phyloP scores from a whole-genome alignment of 2,113 vertebrate species.

The Takifugu bimaculatus region DNA sequence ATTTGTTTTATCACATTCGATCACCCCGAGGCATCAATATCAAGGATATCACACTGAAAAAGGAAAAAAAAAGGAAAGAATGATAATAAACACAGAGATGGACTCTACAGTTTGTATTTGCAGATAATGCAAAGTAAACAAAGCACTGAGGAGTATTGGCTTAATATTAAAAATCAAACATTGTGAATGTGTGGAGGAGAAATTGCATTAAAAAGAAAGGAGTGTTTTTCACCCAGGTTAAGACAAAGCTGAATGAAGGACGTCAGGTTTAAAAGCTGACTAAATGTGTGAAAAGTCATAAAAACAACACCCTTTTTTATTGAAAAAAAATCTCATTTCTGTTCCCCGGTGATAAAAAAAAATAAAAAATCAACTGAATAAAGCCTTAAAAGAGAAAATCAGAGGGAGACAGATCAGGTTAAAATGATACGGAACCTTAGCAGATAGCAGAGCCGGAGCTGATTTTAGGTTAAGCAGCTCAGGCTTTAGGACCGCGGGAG shows the following conservation, averaged over 20 bases:
- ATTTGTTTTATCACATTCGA: slow-evolving; percentile 65
- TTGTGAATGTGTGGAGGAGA: slow-evolving; percentile 12
- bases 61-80: slow-evolving; percentile 22
- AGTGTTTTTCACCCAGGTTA: slow-evolving; percentile 11
- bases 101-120: slow-evolving; percentile 28
- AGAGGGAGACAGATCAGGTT: background rate
- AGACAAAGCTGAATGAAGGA: slow-evolving; percentile 13
- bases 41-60: slow-evolving; percentile 37
- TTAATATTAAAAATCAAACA: slow-evolving; percentile 47
- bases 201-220: slow-evolving; percentile 26
- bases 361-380: background rate
- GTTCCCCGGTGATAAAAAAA: slow-evolving; percentile 11
- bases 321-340: slow-evolving; percentile 15
- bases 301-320: slow-evolving; percentile 38
- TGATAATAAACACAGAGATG: slow-evolving; percentile 49
- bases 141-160: slow-evolving; percentile 23
- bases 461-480: slow-evolving; percentile 31
- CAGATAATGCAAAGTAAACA: slow-evolving; percentile 45
- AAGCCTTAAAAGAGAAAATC: background rate
- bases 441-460: slow-evolving; percentile 14
- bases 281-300: slow-evolving; percentile 23
- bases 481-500: slow-evolving; percentile 58
- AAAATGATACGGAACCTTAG: slow-evolving; percentile 26
- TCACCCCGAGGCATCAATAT: slow-evolving; percentile 59
- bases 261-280: slow-evolving; percentile 11